Evolutionary conservation across 2,113 vertebrate species (phyloP), one percentile per base, ranked within the genome.

Genomic region (Dipodomys merriami): DNA sequence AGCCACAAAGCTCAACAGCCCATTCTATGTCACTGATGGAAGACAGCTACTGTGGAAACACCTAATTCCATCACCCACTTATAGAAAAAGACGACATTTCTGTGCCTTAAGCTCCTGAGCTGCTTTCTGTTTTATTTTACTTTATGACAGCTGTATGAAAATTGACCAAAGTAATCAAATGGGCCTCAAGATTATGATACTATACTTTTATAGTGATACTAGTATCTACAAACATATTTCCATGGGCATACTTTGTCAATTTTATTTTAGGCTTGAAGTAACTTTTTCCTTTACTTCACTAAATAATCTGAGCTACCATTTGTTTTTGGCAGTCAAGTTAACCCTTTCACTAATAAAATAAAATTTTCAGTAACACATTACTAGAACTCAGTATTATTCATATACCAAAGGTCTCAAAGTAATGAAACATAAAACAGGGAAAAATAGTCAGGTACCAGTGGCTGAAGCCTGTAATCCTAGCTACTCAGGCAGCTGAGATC

Each of bases 241-340:
- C n/a, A 64, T 33, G 89, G 4, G 1, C 19, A 25, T 49, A 73
- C n/a, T 67, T 80, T 77, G 64, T 7, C 6, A 73, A 2, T 46
- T 60, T 39, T 72, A 44, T n/a, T 87, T 82, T 80, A 10, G 44
- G 19, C 74, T 78, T 35, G 68, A 94, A 76, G 57, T 73, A 73
- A 39, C 33, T 83, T 19, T 83, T 2, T 83, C 13, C n/a, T 67
- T 46, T 35, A 2, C 12, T 2, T 73, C 46, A 89, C 22, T 19
- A 74, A 39, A 60, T 82, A 74, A 18, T n/a, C 15, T 53, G 5
- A 7, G 7, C 1, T 69, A 35, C 0, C 0, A 69, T 7, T 72
- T 60, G n/a, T 27, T 67, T 88, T 76, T 33, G 39, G 18, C 15
- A 82, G 15, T 30, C 23, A 91, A 11, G 0, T 39, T 44, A 68